Conservation (phyloP, 2,113 vertebrate genomes). For the Pyrgilauda ruficollis region DNA sequence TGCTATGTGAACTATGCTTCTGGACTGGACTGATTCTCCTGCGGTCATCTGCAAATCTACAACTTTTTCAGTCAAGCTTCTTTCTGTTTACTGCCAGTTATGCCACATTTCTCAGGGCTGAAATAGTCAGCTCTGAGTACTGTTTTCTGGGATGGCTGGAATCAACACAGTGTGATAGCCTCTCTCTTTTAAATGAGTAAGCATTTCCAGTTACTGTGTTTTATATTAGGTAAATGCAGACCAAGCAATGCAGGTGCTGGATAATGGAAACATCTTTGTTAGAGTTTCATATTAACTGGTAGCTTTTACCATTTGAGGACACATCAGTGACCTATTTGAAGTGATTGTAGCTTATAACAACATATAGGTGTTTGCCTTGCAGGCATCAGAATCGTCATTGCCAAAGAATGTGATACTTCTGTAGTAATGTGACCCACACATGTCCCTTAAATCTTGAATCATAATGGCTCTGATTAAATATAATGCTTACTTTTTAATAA, state of each 20-base stretch:
- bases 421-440: neutral
- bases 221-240: neutral
- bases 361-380: neutral
- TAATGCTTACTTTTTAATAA: neutral
- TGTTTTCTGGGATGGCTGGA: neutral
- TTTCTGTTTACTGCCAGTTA: neutral
- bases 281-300: neutral
- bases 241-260: neutral
- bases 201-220: neutral
- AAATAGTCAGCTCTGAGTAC: neutral
- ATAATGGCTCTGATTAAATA: neutral
- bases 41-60: neutral
- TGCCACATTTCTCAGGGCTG: neutral
- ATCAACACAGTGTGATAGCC: accelerated
- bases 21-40: slow-evolving; percentile 64
- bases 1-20: slow-evolving; percentile 90
- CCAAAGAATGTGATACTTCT: neutral
- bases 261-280: neutral
- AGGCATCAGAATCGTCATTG: neutral
- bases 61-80: neutral
- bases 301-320: neutral
- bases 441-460: neutral
- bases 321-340: neutral
- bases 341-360: neutral
- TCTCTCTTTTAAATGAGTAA: neutral